Percentiles rank a stretch among this genome's conserved stretches.
phyloP scores from a whole-genome alignment of 2,113 vertebrate genomes.

The Cyanocitta stelleri region DNA sequence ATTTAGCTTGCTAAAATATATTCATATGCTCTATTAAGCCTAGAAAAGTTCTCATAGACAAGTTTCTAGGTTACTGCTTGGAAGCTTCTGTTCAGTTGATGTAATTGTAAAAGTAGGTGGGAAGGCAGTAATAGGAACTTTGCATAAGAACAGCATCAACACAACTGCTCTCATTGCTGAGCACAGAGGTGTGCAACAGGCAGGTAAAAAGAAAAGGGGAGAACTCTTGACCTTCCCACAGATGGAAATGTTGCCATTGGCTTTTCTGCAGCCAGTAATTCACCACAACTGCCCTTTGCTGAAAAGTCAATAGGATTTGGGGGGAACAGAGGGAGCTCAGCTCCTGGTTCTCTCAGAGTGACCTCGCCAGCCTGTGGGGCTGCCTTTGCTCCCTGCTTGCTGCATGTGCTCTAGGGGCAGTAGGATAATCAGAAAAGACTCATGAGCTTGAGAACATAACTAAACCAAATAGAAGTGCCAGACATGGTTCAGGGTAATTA shows the following conservation, averaged over 20 bases:
- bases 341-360: background rate
- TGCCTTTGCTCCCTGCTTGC: background rate
- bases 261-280: background rate
- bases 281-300: background rate
- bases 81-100: background rate
- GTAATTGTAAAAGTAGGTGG: background rate
- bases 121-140: background rate
- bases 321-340: background rate
- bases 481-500: background rate
- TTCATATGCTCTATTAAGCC: background rate
- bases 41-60: background rate
- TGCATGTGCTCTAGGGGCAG: background rate
- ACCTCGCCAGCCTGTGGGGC: rapidly evolving
- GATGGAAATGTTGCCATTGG: background rate
- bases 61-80: background rate
- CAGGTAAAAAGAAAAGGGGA: background rate
- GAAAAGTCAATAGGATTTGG: background rate
- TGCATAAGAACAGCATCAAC: background rate
- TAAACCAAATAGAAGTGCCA: background rate
- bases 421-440: background rate
- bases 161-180: background rate
- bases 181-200: background rate
- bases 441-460: background rate
- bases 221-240: background rate
- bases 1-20: background rate